Evolutionary conservation across 2,797 vertebrate genomes (phyloP).

Genomic region (Crypturellus tataupa): DNA sequence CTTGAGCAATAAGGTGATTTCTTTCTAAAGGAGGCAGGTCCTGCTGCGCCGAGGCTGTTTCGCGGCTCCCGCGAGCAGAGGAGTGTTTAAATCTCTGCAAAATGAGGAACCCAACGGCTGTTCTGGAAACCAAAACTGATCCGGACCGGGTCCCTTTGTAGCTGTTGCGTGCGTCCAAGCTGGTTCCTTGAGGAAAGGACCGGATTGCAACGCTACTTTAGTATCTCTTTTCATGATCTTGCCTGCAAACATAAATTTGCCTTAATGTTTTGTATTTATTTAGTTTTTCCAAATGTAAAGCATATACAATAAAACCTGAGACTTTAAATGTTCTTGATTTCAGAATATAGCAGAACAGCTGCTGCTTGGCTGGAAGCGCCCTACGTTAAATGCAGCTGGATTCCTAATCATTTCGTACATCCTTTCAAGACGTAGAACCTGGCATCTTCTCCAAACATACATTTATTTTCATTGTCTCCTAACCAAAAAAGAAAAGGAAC

Average conservation of each 20-base stretch:
- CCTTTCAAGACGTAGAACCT: not conserved
- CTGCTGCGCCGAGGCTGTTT: not conserved
- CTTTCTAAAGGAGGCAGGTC: not conserved
- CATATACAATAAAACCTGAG: not conserved
- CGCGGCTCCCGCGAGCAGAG: not conserved
- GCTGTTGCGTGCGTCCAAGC: not conserved
- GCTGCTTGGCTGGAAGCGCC: not conserved
- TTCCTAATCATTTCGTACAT: not conserved
- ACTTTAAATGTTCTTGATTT: not conserved
- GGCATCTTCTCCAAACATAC: not conserved
- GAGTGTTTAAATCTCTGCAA: rapidly evolving
- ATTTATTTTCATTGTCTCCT: not conserved
- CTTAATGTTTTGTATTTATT: not conserved
- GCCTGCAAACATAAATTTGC: not conserved
- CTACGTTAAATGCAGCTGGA: not conserved
- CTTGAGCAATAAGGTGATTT: not conserved
- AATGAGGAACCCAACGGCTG: not conserved
- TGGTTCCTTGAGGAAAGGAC: not conserved
- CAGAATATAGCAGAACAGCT: not conserved
- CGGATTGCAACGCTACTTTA: not conserved
- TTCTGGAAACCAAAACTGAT: not conserved
- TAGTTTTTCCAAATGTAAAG: not conserved
- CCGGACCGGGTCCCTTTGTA: rapidly evolving
- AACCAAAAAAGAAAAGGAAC: not conserved
- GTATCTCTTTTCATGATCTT: too few species aligned